A percentile compares a stretch with the other conserved stretches of the same genome.
Conservation (phyloP, 2,888 invertebrate species). For the Scaptomyza tumidula region DNA sequence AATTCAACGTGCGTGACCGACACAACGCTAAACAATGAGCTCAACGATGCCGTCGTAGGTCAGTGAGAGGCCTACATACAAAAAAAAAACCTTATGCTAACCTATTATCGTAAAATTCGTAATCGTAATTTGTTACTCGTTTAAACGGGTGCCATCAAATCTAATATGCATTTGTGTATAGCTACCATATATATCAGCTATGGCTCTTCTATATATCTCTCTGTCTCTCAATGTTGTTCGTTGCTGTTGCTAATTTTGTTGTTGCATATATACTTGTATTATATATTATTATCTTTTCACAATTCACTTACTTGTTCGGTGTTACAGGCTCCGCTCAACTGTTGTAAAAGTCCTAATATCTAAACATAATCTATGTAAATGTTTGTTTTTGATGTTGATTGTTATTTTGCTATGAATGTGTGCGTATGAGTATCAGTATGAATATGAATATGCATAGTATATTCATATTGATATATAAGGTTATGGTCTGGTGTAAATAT, state of each 20-base stretch:
- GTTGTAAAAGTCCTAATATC: constrained; percentile 19
- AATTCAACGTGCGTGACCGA: constrained; percentile 82
- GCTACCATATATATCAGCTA: constrained; percentile 25
- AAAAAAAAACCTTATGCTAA: constrained; percentile 28
- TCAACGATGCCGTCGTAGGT: constrained; percentile 83
- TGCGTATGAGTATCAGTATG: constrained; percentile 19
- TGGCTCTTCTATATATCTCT: constrained; percentile 44
- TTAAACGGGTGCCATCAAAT: constrained; percentile 32
- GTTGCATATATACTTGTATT: constrained; percentile 50
- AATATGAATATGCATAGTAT: constrained; percentile 23
- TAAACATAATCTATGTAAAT: constrained; percentile 58
- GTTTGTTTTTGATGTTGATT: constrained; percentile 61
- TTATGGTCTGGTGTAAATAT: constrained; percentile 15
- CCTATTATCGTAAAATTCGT: constrained; percentile 45
- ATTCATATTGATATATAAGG: constrained; percentile 8
- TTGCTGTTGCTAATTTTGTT: constrained; percentile 57
- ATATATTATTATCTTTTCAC: constrained; percentile 6
- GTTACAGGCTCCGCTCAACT: constrained; percentile 17
- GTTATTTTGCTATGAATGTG: constrained; percentile 32
- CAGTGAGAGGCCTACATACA: constrained; percentile 70
- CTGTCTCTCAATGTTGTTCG: constrained; percentile 72
- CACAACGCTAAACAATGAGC: constrained; percentile 81
- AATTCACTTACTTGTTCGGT: constrained; percentile 4
- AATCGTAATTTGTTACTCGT: constrained; percentile 25
- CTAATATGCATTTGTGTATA: constrained; percentile 49